A percentile compares a stretch with the other conserved stretches of the same genome.
phyloP scores from a whole-genome alignment of 1,140 invertebrate species.

The Galleria mellonella region DNA sequence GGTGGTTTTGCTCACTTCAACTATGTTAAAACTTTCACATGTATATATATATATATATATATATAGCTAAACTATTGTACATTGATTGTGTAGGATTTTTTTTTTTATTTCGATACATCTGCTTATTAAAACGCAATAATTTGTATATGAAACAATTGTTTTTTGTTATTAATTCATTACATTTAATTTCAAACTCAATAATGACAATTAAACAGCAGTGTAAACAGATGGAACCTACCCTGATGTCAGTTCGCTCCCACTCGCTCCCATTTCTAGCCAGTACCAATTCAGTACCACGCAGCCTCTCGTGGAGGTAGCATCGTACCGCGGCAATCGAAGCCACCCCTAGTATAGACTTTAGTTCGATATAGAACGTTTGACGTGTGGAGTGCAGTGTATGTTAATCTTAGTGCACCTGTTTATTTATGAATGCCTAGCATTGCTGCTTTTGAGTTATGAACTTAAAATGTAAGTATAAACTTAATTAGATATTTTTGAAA shows the following conservation, averaged over 20 bases:
- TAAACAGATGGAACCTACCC: constrained; percentile 16
- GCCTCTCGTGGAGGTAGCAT: constrained; percentile 44
- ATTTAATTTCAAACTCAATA: too few relatives aligned
- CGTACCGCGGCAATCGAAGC: constrained; percentile 10
- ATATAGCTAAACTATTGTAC: too few relatives aligned
- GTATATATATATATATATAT: too few relatives aligned
- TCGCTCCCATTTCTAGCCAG: constrained; percentile 21
- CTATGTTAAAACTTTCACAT: too few relatives aligned
- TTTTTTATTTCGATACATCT: too few relatives aligned
- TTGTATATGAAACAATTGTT: too few relatives aligned
- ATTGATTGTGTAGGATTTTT: too few relatives aligned
- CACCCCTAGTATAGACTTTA: not conserved
- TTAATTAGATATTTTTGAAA: not conserved
- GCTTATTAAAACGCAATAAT: too few relatives aligned
- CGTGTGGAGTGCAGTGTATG: constrained; percentile 56
- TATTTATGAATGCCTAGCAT: constrained; percentile 11
- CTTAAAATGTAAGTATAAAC: constrained; percentile 47
- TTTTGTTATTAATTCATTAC: too few relatives aligned
- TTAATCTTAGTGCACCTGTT: constrained; percentile 21
- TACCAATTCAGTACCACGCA: constrained; percentile 46
- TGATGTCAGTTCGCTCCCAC: constrained; percentile 31
- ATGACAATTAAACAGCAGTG: constrained; percentile 21
- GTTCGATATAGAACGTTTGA: constrained; percentile 8
- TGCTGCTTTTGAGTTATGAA: constrained; percentile 13
- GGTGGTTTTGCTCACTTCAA: too few relatives aligned